Evolutionary conservation across 2,113 vertebrate species (phyloP).

Genomic region (Epinephelus moara): DNA sequence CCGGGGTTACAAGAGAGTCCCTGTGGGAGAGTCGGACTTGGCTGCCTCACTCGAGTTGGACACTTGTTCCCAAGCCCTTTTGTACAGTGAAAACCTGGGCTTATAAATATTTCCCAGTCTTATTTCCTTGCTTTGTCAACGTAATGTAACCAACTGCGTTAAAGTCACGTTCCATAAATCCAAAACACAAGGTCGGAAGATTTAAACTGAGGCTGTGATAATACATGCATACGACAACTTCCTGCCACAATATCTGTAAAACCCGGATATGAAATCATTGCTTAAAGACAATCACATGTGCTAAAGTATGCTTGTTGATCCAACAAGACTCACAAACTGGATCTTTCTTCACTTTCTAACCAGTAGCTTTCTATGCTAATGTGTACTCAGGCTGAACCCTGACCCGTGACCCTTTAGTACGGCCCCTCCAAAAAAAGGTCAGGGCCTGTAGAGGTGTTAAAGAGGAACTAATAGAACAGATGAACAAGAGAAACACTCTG

Average conservation of each 20-base stretch:
- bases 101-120: conserved; percentile 55
- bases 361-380: conserved; percentile 75
- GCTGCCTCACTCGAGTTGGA: conserved; percentile 16
- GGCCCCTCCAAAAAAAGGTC: conserved; percentile 55
- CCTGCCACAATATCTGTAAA: conserved; percentile 4
- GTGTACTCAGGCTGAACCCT: conserved; percentile 80
- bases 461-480: conserved; percentile 80
- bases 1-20: conserved; percentile 63
- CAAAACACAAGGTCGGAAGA: conserved; percentile 27
- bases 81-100: conserved; percentile 14
- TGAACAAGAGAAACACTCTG: conserved; percentile 63
- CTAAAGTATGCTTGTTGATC: not conserved
- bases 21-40: conserved; percentile 55
- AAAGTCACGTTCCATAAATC: conserved; percentile 31
- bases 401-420: conserved; percentile 66
- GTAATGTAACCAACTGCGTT: conserved; percentile 22
- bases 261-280: not conserved
- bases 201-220: conserved; percentile 14
- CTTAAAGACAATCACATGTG: conserved; percentile 8
- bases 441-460: conserved; percentile 77
- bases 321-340: not conserved
- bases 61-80: conserved; percentile 53
- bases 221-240: not conserved
- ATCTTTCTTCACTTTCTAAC: conserved; percentile 23
- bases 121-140: conserved; percentile 53